These are phyloP conservation scores for Drosophila triauraria DNA, from an alignment of 1,140 invertebrate genomes.

Conservation along the genomic window DNA sequence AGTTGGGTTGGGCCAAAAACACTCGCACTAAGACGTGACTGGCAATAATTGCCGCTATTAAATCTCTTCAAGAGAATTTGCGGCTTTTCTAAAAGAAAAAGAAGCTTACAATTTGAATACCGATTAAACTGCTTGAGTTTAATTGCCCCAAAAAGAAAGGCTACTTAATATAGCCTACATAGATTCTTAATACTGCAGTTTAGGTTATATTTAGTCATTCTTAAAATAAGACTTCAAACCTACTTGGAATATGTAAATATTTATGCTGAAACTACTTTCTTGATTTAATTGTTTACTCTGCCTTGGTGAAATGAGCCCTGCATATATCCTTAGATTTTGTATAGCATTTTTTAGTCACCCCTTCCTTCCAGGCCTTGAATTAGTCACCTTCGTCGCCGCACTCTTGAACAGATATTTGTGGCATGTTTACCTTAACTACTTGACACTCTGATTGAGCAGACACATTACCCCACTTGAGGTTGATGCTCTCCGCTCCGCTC, in stretches of 20 bases:
- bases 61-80: neutral
- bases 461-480: slow-evolving; percentile 55
- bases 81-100: neutral
- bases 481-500: slow-evolving; percentile 27
- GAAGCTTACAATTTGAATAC: neutral
- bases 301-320: neutral
- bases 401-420: slow-evolving; percentile 42
- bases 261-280: neutral
- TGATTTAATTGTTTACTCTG: neutral
- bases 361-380: slow-evolving; percentile 13
- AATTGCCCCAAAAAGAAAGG: neutral
- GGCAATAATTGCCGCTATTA: slow-evolving; percentile 8
- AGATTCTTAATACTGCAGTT: too few species aligned
- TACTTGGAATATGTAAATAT: slow-evolving; percentile 1
- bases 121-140: neutral
- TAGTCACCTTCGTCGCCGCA: slow-evolving; percentile 34
- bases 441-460: slow-evolving; percentile 54
- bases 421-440: slow-evolving; percentile 53
- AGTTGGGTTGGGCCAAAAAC: slow-evolving; percentile 16
- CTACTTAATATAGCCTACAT: neutral
- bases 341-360: slow-evolving; percentile 3
- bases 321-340: neutral
- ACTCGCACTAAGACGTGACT: slow-evolving; percentile 32
- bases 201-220: neutral
- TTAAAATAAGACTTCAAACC: neutral